Conservation (phyloP, 2,888 invertebrate genomes). For the Lasioglossum lativentre region DNA sequence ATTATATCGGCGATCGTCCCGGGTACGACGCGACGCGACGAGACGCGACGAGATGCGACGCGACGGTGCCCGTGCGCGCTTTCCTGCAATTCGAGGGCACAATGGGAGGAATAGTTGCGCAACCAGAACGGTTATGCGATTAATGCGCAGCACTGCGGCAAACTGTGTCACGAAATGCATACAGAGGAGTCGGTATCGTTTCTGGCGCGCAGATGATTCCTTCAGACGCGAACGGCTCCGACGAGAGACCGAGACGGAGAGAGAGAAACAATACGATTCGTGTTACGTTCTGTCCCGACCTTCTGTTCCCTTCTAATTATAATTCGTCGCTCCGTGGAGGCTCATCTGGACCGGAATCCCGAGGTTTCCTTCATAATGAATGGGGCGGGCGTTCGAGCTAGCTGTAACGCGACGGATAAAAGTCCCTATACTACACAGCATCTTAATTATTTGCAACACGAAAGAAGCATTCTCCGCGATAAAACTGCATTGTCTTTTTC, state of each 20-base stretch:
- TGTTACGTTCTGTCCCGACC: constrained; percentile 24
- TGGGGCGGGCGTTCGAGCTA: not conserved
- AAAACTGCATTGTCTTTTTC: not conserved
- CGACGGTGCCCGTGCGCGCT: no score
- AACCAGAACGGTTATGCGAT: constrained; percentile 68
- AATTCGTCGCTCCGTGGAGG: constrained; percentile 12
- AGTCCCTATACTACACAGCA: not conserved
- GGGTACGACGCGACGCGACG: no score
- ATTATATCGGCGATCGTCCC: constrained; percentile 55
- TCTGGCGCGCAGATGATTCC: constrained; percentile 60
- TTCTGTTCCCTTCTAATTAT: constrained; percentile 45
- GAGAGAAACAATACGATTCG: constrained; percentile 49
- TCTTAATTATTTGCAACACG: constrained; percentile 10
- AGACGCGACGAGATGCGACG: no score
- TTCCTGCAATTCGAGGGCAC: constrained; percentile 52
- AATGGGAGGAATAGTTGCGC: constrained; percentile 64
- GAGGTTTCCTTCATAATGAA: constrained; percentile 7
- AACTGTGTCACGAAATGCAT: constrained; percentile 66
- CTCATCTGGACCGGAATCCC: constrained; percentile 9
- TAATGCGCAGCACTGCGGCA: constrained; percentile 65
- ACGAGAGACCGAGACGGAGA: not conserved
- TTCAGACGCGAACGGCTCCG: constrained; percentile 36
- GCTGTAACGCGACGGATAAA: not conserved
- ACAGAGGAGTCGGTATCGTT: constrained; percentile 49
- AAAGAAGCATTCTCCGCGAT: not conserved